phyloP scores from a whole-genome alignment of 2,113 vertebrate genomes.

The Myanophis thanlyinensis region DNA sequence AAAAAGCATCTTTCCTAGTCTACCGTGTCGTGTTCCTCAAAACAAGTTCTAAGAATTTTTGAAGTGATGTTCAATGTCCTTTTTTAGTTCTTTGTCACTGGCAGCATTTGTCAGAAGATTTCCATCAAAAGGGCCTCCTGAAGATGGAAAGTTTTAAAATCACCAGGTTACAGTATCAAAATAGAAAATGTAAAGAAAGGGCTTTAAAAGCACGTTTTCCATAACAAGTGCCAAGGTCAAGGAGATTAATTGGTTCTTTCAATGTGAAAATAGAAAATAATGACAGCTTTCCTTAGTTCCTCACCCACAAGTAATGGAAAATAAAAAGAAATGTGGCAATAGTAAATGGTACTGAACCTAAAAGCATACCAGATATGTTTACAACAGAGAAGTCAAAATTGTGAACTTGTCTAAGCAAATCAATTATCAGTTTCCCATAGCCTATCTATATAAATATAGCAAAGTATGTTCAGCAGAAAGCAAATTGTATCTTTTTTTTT shows the following conservation, averaged over 20 bases:
- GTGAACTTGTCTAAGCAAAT: conserved; percentile 31
- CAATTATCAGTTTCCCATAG: neutral
- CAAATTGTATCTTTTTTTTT: neutral
- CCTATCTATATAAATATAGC: neutral
- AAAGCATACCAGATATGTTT: conserved; percentile 12
- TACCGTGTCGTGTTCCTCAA: neutral
- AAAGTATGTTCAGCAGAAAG: neutral
- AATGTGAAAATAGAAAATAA: conserved; percentile 50
- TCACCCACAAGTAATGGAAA: conserved; percentile 55
- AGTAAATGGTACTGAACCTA: conserved; percentile 28
- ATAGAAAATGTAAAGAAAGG: neutral
- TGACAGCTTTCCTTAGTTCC: conserved; percentile 49
- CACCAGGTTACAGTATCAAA: neutral
- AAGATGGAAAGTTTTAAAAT: neutral
- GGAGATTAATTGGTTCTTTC: conserved; percentile 34
- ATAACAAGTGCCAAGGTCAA: conserved; percentile 18
- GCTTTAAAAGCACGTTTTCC: neutral
- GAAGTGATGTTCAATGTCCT: conserved; percentile 43
- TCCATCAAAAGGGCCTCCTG: neutral
- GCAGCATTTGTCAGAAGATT: conserved; percentile 27
- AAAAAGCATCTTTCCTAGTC: neutral
- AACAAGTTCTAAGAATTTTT: conserved; percentile 37
- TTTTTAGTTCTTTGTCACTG: conserved; percentile 44
- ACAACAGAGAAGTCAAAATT: conserved; percentile 4
- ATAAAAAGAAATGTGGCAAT: conserved; percentile 29